Base-by-base conservation (phyloP, 2,888 invertebrate genomes). In the Sphaeridia pumilis region DNA sequence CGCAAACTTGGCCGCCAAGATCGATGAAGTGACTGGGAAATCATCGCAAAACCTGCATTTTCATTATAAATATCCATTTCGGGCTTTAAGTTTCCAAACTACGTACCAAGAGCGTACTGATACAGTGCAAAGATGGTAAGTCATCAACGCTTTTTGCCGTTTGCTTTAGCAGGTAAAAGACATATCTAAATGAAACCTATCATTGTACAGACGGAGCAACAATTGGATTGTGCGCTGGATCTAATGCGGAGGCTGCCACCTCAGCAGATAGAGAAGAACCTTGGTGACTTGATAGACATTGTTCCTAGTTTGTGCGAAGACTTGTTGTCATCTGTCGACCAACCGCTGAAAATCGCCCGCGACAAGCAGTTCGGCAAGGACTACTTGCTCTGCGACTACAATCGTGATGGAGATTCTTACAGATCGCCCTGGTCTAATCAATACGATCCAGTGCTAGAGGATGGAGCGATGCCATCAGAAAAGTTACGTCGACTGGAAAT, bases 401-500 rank as follows among this genome's bases (percentile, higher is more conserved):
- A 99, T 73, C 81, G 98, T 65, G 98, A 98, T 72, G 97, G 97
- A 22, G 98, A 98, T 74, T 95, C 94, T 1, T 95, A 95, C 73
- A 82, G 89, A 81, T 98, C 97, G 21, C 97, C 97, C 1, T 97
- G 97, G 97, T 95, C 94, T 63, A 99, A 98, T 72, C 86, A 87
- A 1, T 99, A 98, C 68, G 92, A 95, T 71, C 98, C 98, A 17
- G 89, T 93, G 0, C 73, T 98, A 61, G 95, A 97, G 71, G 98
- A 98, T 76, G 98, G 97, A 2, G 90, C 94, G 17, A 86, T 95
- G 86, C 98, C 98, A 14, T 94, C 97, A 17, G 97, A 98, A 68
- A 81, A 87, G 66, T 75, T 99, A 66, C 78, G 98, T 57, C 90
- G 89, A 71, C 73, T 99, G 66, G 98, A 99, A 76, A 80, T 97